These are phyloP conservation scores for Setophaga coronata DNA, from an alignment of 2,113 vertebrate genomes.

Conservation along the genomic window DNA sequence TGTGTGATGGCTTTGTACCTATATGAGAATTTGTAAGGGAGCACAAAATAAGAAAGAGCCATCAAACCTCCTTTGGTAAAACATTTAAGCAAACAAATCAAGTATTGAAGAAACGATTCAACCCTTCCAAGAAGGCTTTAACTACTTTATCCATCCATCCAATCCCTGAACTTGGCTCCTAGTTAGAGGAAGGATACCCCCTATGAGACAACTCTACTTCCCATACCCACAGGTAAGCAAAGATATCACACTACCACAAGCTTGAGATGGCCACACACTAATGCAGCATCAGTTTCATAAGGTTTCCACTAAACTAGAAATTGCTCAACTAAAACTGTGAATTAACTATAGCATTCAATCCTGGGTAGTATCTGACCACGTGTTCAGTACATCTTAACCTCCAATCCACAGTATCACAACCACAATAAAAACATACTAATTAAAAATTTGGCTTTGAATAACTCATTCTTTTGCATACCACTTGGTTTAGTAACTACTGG, in stretches of 20 bases:
- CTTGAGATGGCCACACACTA: neutral
- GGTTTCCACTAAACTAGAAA: neutral
- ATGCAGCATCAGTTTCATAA: neutral
- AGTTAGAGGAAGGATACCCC: neutral
- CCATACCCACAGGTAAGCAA: neutral
- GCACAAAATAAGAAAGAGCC: neutral
- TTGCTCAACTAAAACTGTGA: neutral
- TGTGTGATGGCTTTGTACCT: neutral
- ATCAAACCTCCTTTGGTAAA: neutral
- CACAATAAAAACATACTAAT: neutral
- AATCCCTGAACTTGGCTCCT: neutral
- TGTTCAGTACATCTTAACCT: neutral
- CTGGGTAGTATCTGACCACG: neutral
- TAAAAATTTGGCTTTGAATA: neutral
- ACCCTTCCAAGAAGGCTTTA: neutral
- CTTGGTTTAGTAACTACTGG: neutral
- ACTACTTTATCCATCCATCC: neutral
- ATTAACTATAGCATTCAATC: neutral
- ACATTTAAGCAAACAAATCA: neutral
- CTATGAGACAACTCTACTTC: rapidly evolving
- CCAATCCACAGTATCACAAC: neutral
- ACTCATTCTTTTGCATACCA: neutral
- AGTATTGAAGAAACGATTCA: neutral
- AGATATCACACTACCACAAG: neutral
- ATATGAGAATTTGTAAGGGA: neutral